phyloP scores from a whole-genome alignment of 2,113 vertebrate genomes.

The Myrmophylax atrothorax region DNA sequence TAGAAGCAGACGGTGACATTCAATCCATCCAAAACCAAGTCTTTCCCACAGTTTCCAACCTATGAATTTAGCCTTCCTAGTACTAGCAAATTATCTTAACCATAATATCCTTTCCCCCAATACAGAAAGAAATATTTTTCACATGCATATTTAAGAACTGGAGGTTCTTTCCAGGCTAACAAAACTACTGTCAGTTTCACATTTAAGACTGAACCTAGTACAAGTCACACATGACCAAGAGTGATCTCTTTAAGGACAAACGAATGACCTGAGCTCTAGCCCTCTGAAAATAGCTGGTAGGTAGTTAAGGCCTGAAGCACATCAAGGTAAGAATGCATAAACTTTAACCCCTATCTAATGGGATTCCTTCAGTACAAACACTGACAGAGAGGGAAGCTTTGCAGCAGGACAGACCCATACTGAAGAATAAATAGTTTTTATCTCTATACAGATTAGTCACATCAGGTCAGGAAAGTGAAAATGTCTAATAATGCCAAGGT shows the following conservation, averaged over 20 bases:
- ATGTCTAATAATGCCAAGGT: not conserved
- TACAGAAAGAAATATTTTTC: not conserved
- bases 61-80: not conserved
- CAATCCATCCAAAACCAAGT: not conserved
- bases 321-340: conserved; percentile 4
- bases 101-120: not conserved
- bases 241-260: not conserved
- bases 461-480: not conserved
- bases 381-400: not conserved
- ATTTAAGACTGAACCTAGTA: not conserved
- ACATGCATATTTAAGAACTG: not conserved
- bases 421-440: not conserved
- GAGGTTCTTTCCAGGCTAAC: not conserved
- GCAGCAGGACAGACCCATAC: not conserved
- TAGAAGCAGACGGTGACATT: not conserved
- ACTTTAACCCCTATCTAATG: not conserved
- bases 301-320: not conserved
- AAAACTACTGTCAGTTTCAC: not conserved
- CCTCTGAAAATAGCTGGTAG: not conserved
- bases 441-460: not conserved
- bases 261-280: not conserved
- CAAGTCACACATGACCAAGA: not conserved
- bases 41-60: conserved; percentile 45
- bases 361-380: not conserved
- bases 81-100: not conserved